phyloP scores from a whole-genome alignment of 2,797 vertebrate genomes.

The Ispidina picta region DNA sequence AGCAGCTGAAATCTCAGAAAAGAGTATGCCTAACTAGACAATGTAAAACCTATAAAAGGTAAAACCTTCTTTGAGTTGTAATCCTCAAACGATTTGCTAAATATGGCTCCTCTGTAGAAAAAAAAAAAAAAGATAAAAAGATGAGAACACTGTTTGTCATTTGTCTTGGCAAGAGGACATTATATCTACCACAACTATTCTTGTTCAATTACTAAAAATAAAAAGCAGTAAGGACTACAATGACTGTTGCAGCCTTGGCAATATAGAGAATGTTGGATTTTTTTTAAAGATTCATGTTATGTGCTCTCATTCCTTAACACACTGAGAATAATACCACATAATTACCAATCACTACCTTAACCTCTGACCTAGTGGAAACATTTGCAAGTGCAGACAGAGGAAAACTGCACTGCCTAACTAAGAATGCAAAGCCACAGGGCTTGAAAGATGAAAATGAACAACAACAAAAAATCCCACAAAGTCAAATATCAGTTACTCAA shows the following conservation, averaged over 20 bases:
- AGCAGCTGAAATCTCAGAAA: slow-evolving; percentile 21
- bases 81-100: slow-evolving; percentile 23
- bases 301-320: neutral
- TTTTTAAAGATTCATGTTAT: neutral
- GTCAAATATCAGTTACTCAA: neutral
- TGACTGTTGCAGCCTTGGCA: neutral
- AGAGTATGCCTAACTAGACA: neutral
- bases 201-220: slow-evolving; percentile 25
- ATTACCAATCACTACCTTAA: neutral
- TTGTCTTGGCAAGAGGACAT: slow-evolving; percentile 1
- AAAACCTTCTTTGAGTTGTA: neutral
- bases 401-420: neutral
- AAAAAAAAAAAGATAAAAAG: neutral
- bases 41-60: slow-evolving; percentile 41
- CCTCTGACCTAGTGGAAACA: neutral
- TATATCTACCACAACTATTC: neutral
- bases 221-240: neutral
- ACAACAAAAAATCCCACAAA: fast-evolving
- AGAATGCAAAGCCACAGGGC: neutral
- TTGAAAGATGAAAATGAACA: neutral
- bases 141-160: slow-evolving; percentile 4
- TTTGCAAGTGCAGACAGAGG: neutral
- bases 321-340: neutral
- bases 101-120: neutral
- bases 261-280: neutral